phyloP scores from a whole-genome alignment of 2,888 invertebrate genomes.

The Mythimna lalbum region DNA sequence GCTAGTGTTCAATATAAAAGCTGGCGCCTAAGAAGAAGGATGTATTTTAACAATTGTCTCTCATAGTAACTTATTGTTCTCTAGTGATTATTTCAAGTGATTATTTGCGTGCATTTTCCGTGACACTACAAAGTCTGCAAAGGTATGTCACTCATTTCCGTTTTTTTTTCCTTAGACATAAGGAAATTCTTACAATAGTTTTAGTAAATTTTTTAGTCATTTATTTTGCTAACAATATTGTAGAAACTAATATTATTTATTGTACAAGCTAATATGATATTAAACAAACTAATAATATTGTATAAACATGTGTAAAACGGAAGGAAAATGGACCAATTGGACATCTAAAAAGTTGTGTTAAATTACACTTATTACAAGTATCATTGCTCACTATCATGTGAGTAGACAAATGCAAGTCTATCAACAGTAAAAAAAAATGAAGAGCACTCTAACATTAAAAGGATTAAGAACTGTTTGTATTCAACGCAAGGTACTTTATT shows the following conservation, averaged over 20 bases:
- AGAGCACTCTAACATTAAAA: background rate
- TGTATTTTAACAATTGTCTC: constrained; percentile 11
- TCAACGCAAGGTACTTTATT: background rate
- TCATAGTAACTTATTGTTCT: constrained; percentile 9
- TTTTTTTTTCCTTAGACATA: background rate
- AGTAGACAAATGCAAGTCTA: no score
- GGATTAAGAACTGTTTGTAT: background rate
- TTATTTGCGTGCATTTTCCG: background rate
- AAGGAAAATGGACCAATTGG: background rate
- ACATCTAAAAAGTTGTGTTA: background rate
- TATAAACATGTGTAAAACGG: background rate
- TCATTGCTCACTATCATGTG: no score
- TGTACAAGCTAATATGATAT: no score
- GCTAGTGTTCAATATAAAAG: constrained; percentile 39
- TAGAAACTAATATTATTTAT: background rate
- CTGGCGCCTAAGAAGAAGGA: background rate
- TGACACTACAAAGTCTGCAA: background rate
- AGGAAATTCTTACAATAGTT: background rate
- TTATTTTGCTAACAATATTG: background rate
- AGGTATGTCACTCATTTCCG: constrained; percentile 33
- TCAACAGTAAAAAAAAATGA: background rate
- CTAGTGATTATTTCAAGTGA: constrained; percentile 9
- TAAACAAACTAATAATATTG: no score
- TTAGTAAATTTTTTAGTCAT: background rate
- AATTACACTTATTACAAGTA: no score